Conservation (phyloP, 2,797 vertebrate genomes). For the Lerista edwardsae region DNA sequence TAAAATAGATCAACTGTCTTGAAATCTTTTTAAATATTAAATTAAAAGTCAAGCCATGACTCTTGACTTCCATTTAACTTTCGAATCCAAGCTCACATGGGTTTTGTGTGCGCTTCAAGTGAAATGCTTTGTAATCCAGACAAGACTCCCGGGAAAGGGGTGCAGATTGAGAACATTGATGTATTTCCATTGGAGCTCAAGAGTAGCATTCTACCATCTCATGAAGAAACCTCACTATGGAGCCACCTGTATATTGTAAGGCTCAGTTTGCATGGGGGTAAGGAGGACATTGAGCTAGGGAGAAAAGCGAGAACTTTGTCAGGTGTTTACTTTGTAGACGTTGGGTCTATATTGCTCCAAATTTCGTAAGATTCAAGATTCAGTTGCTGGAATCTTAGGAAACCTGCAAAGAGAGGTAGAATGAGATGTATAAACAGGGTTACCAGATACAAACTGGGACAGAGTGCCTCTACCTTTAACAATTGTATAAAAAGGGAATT, state of each 20-base stretch:
- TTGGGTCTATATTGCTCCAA: neutral
- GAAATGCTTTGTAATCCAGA: neutral
- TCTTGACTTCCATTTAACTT: neutral
- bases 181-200: rapidly evolving
- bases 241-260: neutral
- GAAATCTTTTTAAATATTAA: neutral
- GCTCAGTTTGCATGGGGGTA: neutral
- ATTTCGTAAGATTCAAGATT: neutral
- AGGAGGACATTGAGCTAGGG: neutral
- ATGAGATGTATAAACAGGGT: too few relatives aligned
- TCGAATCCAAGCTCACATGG: neutral
- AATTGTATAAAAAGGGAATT: too few relatives aligned
- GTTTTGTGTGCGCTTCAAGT: neutral
- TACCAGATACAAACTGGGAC: too few relatives aligned
- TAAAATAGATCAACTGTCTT: neutral
- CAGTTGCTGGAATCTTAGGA: neutral
- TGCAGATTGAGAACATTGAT: neutral
- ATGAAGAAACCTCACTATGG: neutral
- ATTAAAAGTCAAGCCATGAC: neutral
- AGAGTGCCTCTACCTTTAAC: too few relatives aligned
- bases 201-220: neutral
- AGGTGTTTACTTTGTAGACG: neutral
- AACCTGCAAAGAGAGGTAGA: neutral
- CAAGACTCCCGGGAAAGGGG: neutral
- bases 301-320: too few relatives aligned